Base-by-base conservation (phyloP, 2,888 invertebrate genomes). In the Gymnosoma rotundatum region DNA sequence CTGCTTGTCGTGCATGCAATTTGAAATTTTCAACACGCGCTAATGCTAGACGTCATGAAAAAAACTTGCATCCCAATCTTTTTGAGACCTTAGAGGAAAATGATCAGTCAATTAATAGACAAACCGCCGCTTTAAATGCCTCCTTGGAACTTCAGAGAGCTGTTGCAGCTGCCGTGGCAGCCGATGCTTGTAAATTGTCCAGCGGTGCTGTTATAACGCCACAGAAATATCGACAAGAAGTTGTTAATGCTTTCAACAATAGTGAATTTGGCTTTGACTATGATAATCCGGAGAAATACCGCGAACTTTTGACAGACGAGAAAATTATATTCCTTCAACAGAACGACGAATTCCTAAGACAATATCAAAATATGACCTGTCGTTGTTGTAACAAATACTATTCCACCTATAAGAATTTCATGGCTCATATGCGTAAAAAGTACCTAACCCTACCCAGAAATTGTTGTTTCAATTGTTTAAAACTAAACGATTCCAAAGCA, bases 391-490 rank as follows among this genome's bases (percentile, higher is more conserved):
- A 89, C 76, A 91, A 91, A 83, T 90, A 88, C 73, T 92, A 91
- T 83, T 88, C 89, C 42, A 92, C 92, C 4, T 92, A 92, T 73
- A 92, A 92, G 85, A 91, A 91, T 69, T 92, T 92, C 72, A 92
- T 92, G 92, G 92, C 92, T 8, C 92, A 92, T 81, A 92, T 92
- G 88, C 90, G 92, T 32, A 92, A 92, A 79, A 92, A 92, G 87
- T 92, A 92, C 87, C 89, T 90, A 12, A 87, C 88, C 45, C 74
- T 92, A 82, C 92, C 92, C 45, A 89, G 92, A 69, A 92, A 92
- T 78, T 86, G 92, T 9, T 92, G 92, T 86, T 92, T 92, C 85
- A 92, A 92, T 74, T 92, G 92, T 85, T 88, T 92, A 42, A 92
- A 91, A 82, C 90, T 92, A 87, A 92, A 92, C 81, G 92, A 92